phyloP scores from a whole-genome alignment of 2,113 vertebrate species.

The Pungitius pungitius region DNA sequence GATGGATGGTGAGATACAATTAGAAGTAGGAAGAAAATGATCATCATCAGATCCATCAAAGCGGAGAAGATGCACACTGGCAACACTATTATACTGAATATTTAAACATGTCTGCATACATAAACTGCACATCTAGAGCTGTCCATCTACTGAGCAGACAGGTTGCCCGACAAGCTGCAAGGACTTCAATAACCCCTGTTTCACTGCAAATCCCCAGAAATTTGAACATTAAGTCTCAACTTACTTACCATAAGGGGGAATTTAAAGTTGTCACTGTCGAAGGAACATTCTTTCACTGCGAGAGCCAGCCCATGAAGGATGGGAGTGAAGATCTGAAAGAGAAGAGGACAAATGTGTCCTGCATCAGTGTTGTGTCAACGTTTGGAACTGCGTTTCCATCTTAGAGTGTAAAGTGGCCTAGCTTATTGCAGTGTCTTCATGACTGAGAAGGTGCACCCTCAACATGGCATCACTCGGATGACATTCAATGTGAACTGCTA shows the following conservation, averaged over 20 bases:
- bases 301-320: conserved; percentile 93
- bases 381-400: conserved; percentile 9
- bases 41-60: neutral
- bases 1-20: neutral
- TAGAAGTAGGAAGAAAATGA: neutral
- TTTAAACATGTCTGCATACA: neutral
- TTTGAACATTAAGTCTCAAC: neutral
- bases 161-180: neutral
- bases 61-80: neutral
- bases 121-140: neutral
- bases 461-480: neutral
- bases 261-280: conserved; percentile 98
- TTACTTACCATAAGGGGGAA: conserved; percentile 95
- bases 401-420: neutral
- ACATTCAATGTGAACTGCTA: neutral
- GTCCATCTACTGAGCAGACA: conserved; percentile 4
- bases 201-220: neutral
- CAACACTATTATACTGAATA: neutral
- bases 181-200: neutral
- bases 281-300: conserved; percentile 97
- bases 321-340: conserved; percentile 92
- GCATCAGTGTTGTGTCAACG: neutral
- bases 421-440: neutral
- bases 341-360: neutral
- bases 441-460: neutral